These are phyloP conservation scores for Habropoda laboriosa DNA, from an alignment of 1,140 invertebrate species.

Conservation along the genomic window DNA sequence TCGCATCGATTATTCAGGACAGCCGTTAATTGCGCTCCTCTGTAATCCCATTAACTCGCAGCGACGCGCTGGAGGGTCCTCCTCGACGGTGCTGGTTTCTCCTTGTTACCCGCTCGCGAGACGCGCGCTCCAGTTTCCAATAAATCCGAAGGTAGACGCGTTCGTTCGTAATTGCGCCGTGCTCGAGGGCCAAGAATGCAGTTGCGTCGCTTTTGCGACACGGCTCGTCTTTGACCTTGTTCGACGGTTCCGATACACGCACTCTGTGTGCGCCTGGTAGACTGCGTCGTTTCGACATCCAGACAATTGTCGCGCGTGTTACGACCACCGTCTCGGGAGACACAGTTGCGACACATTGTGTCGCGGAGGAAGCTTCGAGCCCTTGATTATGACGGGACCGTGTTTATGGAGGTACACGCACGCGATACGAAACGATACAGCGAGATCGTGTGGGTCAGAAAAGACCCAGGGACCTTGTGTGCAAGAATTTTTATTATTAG, in stretches of 20 bases:
- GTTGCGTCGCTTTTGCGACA: conserved; percentile 33
- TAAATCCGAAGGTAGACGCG: conserved; percentile 12
- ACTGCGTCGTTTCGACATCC: conserved; percentile 27
- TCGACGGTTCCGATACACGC: conserved; percentile 39
- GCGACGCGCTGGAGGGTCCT: background rate
- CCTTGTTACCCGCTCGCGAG: background rate
- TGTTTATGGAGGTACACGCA: background rate
- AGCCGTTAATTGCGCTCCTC: conserved; percentile 29
- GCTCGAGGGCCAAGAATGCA: background rate
- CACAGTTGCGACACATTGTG: background rate
- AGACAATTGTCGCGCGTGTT: conserved; percentile 26
- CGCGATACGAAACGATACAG: too few relatives aligned
- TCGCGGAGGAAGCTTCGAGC: background rate
- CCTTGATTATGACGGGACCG: background rate
- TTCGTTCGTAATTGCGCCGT: conserved; percentile 23
- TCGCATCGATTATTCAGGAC: conserved; percentile 15
- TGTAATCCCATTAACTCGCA: background rate
- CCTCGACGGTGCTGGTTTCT: background rate
- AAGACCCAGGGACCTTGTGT: too few relatives aligned
- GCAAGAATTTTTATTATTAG: too few relatives aligned
- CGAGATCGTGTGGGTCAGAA: too few relatives aligned
- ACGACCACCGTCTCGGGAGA: background rate
- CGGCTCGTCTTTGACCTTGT: conserved; percentile 41
- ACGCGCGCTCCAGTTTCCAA: conserved; percentile 16
- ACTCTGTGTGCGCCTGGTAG: too few relatives aligned